phyloP scores from a whole-genome alignment of 2,113 vertebrate species.

The Nansenia antarctica region DNA sequence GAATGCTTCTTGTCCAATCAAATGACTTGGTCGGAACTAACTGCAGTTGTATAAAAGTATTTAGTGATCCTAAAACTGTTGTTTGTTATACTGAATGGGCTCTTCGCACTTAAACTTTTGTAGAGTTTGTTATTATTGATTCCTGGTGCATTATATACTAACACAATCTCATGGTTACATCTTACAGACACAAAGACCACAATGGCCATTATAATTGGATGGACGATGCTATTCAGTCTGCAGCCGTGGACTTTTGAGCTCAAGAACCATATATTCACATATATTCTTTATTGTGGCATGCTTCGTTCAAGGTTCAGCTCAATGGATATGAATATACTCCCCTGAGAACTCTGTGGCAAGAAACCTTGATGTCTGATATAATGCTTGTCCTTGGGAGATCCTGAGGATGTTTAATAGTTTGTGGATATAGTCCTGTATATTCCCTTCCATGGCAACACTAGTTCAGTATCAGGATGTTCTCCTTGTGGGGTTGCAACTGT shows the following conservation, averaged over 20 bases:
- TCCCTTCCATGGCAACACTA: background rate
- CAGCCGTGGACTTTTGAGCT: background rate
- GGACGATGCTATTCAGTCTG: background rate
- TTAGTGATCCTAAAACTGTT: no score
- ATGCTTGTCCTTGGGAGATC: background rate
- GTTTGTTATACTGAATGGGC: no score
- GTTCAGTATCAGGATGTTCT: background rate
- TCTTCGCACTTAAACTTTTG: no score
- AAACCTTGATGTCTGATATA: slow-evolving; percentile 3
- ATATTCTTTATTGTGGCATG: background rate
- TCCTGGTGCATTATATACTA: no score
- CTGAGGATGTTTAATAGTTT: background rate
- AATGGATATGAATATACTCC: slow-evolving; percentile 8
- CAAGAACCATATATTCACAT: background rate
- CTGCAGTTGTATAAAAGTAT: no score
- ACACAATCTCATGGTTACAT: no score
- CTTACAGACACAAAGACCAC: no score
- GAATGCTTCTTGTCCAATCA: no score
- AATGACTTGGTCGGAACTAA: no score
- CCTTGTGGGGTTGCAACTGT: background rate
- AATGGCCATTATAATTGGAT: background rate
- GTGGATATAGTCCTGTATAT: no score
- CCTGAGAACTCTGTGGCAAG: background rate
- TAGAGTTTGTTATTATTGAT: no score
- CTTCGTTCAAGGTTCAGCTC: slow-evolving; percentile 10